Evolutionary conservation across 2,888 invertebrate genomes (phyloP), one percentile per base, ranked within the genome.

Genomic region (Pseudanteris insignis): DNA sequence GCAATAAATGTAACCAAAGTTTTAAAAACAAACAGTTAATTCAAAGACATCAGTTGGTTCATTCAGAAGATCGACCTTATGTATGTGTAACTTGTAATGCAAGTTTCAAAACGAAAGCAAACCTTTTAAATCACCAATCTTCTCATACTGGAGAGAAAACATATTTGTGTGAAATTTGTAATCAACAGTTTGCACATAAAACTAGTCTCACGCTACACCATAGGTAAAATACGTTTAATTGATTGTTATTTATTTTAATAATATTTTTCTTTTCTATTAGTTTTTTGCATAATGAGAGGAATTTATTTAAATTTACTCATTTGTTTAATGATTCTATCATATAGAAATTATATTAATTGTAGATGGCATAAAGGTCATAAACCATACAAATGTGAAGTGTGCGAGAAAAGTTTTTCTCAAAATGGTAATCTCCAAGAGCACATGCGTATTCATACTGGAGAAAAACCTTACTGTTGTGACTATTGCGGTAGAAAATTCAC

Each of bases 351-450:
- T 4, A 5, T 25, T 30, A 29, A 5, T 48, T 58, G n/a, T 79
- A 81, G 87, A 24, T 86, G 87, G 84, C 90, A 90, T 67, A 84
- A 84, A 0, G 88, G 89, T 68, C 83, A 86, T 41, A 89, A 89
- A 68, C 89, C 89, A 0, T 89, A 82, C 76, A 81, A 83, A 37
- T 90, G 90, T 72, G 81, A 84, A 43, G 83, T 86, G 9, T 92
- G 92, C 77, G 82, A 85, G 47, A 91, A 91, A 76, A 82, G 84
- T 38, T 91, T 91, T 79, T 87, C 88, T 0, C 91, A 91, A 79
- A 89, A 88, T 72, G 90, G 90, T 48, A 91, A 91, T 81, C 81
- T 91, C 50, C 85, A 86, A 28, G 90, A 90, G 69, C 91, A 92
- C 79, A 83, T 85, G 77, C 84, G 91, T 48, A 89, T 89, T 67